phyloP scores from a whole-genome alignment of 2,113 vertebrate genomes.

The Carettochelys insculpta region DNA sequence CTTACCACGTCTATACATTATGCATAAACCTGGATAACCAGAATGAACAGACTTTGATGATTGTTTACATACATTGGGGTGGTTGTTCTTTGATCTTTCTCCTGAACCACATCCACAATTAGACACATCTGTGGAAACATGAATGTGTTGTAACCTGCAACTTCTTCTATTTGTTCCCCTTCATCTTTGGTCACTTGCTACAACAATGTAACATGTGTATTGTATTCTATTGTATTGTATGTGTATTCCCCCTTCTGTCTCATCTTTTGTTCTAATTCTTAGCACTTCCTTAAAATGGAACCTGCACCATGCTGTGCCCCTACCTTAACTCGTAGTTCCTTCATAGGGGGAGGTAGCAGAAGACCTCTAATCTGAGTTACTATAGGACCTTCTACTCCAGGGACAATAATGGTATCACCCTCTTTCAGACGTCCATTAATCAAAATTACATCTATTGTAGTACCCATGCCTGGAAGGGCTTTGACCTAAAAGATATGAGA shows the following conservation, averaged over 20 bases:
- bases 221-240: background rate
- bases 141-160: background rate
- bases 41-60: background rate
- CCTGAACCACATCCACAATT: background rate
- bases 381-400: constrained; percentile 96
- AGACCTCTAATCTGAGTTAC: constrained; percentile 97
- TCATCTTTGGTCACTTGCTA: background rate
- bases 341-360: constrained; percentile 94
- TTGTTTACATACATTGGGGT: background rate
- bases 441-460: constrained; percentile 97
- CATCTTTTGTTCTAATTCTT: background rate
- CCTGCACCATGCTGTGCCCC: background rate
- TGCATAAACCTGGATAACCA: background rate
- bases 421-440: constrained; percentile 92
- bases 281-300: background rate
- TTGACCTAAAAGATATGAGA: constrained; percentile 84
- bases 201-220: background rate
- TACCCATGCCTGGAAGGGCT: constrained; percentile 97
- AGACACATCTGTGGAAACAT: accelerated
- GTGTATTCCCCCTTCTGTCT: background rate
- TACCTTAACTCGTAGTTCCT: constrained; percentile 96
- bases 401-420: constrained; percentile 95
- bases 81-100: background rate
- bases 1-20: accelerated
- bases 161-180: background rate